A percentile compares a stretch with the other conserved stretches of the same genome.
phyloP scores from a whole-genome alignment of 2,113 vertebrate genomes.

The Phrynosoma blainvillii region DNA sequence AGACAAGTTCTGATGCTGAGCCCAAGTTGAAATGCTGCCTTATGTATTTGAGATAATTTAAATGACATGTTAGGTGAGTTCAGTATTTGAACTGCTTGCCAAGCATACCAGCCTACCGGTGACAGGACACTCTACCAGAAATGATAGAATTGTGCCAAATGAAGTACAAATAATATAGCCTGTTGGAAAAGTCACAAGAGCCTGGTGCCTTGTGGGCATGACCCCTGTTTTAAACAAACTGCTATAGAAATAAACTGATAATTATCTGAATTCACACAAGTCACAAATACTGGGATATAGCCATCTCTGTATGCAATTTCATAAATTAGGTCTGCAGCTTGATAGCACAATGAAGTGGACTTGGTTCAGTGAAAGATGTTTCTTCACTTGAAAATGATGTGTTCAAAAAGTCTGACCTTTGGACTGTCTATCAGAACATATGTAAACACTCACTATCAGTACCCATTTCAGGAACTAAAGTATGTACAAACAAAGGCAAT shows the following conservation, averaged over 20 bases:
- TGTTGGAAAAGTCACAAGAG: neutral
- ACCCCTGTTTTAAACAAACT: neutral
- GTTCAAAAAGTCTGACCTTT: neutral
- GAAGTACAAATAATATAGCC: neutral
- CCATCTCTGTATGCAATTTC: neutral
- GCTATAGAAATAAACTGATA: neutral
- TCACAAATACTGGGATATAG: neutral
- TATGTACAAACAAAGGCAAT: slow-evolving; percentile 1
- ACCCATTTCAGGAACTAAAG: neutral
- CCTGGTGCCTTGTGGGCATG: neutral
- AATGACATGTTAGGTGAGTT: neutral
- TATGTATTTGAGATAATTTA: neutral
- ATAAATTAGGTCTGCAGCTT: neutral
- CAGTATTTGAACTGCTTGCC: neutral
- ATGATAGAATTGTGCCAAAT: neutral
- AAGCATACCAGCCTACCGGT: neutral
- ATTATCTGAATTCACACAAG: neutral
- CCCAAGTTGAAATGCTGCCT: neutral
- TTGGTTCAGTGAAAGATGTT: neutral
- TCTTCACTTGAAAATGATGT: slow-evolving; percentile 5
- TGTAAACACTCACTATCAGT: neutral
- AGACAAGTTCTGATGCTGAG: neutral
- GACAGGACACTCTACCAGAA: neutral
- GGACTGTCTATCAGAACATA: slow-evolving; percentile 12
- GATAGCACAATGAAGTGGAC: neutral